Percentiles rank a stretch among this genome's conserved stretches.
phyloP scores from a whole-genome alignment of 2,113 vertebrate species.

The Callithrix jacchus region DNA sequence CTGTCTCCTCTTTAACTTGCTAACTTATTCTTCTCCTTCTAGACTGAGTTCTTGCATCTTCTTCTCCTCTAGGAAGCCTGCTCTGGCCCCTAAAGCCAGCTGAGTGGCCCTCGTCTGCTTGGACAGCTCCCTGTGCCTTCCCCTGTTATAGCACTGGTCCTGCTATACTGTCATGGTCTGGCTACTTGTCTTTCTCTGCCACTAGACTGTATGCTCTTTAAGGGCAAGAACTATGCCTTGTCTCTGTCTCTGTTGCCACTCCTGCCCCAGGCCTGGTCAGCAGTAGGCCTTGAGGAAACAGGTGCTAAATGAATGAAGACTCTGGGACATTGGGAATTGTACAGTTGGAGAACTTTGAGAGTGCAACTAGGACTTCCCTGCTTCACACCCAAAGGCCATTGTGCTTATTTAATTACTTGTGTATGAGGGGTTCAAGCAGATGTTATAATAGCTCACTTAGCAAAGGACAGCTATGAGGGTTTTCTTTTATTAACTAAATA shows the following conservation, averaged over 20 bases:
- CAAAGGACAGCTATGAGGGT: constrained; percentile 68
- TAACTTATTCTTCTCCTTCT: constrained; percentile 23
- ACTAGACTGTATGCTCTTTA: not conserved
- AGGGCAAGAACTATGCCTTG: not conserved
- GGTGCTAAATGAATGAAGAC: constrained; percentile 33
- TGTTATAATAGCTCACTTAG: constrained; percentile 75
- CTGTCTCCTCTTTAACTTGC: not conserved
- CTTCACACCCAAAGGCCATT: constrained; percentile 50
- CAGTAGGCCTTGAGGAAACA: constrained; percentile 28
- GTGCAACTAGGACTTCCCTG: constrained; percentile 34
- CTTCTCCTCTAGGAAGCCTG: not conserved
- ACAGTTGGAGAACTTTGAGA: constrained; percentile 38
- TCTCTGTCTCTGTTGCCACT: not conserved
- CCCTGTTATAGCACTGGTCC: not conserved
- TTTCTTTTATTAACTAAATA: constrained; percentile 77
- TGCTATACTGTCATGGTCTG: not conserved
- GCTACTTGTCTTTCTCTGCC: not conserved
- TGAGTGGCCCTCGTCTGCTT: not conserved
- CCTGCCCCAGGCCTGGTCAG: not conserved
- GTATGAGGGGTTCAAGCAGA: constrained; percentile 60
- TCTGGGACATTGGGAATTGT: constrained; percentile 30
- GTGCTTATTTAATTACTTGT: constrained; percentile 72
- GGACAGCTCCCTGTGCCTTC: not conserved
- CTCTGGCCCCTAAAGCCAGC: not conserved
- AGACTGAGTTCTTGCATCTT: not conserved